Percentiles rank a stretch among this genome's conserved stretches.
Evolutionary conservation across 35 echinoderm and acorn worm species (phyloP).

Genomic region (Ophiothrix spiculata): DNA sequence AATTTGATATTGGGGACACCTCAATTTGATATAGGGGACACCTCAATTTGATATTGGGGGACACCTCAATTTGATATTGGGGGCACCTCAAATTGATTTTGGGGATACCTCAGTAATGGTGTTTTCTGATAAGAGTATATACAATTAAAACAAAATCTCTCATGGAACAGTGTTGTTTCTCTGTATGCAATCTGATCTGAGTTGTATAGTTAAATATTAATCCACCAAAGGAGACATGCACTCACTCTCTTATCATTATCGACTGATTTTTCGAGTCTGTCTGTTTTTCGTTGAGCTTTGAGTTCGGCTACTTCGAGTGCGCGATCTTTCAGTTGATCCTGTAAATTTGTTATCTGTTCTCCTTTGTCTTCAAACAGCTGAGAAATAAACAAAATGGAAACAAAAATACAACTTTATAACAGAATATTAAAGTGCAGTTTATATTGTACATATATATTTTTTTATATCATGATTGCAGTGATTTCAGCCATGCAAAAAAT

Average conservation of each 20-base stretch:
- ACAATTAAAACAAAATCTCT: not conserved
- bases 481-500: too few relatives aligned
- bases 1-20: not conserved
- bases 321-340: slow-evolving; percentile 63
- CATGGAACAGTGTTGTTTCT: too few relatives aligned
- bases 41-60: too few relatives aligned
- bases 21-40: not conserved
- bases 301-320: slow-evolving; percentile 76
- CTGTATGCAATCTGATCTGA: too few relatives aligned
- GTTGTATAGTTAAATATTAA: not conserved
- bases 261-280: slow-evolving; percentile 49
- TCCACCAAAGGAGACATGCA: not conserved
- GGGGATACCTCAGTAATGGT: not conserved
- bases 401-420: too few relatives aligned
- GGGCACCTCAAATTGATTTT: not conserved
- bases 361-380: slow-evolving; percentile 83
- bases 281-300: slow-evolving; percentile 53
- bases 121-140: not conserved
- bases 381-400: not conserved
- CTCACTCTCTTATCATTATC: slow-evolving; percentile 90
- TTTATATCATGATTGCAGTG: too few relatives aligned
- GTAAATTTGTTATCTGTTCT: slow-evolving; percentile 54
- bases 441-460: too few relatives aligned
- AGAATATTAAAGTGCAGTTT: too few relatives aligned
- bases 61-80: not conserved